Conservation (phyloP, 2,113 vertebrate species). For the Gavialis gangeticus region DNA sequence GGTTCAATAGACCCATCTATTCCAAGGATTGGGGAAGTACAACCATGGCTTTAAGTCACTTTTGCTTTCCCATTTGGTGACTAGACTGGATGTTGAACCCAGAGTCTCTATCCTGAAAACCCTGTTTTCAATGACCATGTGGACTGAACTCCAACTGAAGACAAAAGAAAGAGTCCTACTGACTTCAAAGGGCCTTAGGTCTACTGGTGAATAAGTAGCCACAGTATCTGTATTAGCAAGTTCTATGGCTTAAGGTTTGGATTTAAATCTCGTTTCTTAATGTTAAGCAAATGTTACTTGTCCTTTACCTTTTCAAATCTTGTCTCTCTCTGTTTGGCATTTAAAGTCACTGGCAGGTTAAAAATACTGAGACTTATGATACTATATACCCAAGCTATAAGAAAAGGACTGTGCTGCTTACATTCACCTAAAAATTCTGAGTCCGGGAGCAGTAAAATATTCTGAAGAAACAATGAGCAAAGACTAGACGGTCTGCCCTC, state of each 20-base stretch:
- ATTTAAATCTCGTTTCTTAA: background rate
- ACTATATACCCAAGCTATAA: background rate
- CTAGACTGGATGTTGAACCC: background rate
- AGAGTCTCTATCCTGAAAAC: background rate
- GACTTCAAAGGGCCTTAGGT: background rate
- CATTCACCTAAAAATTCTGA: background rate
- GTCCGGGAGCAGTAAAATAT: background rate
- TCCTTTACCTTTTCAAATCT: background rate
- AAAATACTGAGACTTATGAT: background rate
- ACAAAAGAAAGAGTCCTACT: background rate
- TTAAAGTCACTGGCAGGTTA: background rate
- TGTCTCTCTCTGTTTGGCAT: background rate
- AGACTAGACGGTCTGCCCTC: background rate
- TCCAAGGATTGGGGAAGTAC: conserved; percentile 8
- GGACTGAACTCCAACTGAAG: background rate
- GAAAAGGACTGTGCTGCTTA: background rate
- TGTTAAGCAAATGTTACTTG: background rate
- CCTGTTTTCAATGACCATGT: background rate
- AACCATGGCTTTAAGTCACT: background rate
- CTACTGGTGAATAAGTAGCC: background rate
- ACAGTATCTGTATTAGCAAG: background rate
- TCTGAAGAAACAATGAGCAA: background rate
- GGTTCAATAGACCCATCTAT: conserved; percentile 34
- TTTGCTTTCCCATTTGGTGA: background rate
- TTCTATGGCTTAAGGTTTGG: background rate